These are phyloP conservation scores for Melanotaenia trifasciata DNA, from an alignment of 2,797 vertebrate genomes.

Conservation along the genomic window DNA sequence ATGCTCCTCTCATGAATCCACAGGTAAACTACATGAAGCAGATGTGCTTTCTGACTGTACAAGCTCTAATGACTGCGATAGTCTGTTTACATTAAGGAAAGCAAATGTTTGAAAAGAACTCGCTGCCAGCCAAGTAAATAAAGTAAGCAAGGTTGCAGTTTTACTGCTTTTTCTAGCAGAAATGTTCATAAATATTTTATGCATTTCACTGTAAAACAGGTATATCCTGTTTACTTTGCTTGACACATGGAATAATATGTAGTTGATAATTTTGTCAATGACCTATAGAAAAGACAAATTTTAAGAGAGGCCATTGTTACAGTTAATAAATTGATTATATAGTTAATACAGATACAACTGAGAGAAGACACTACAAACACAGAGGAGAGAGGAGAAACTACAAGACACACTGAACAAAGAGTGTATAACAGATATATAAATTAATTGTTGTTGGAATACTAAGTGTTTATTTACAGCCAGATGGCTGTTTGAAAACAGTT, in stretches of 20 bases:
- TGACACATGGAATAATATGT: too few relatives aligned
- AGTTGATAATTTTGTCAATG: too few relatives aligned
- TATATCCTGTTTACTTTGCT: neutral
- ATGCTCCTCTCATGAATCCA: slow-evolving; percentile 55
- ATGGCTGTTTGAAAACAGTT: too few relatives aligned
- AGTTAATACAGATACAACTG: too few relatives aligned
- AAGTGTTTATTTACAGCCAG: too few relatives aligned
- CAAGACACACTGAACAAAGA: too few relatives aligned
- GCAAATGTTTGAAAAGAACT: slow-evolving; percentile 64
- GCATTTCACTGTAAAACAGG: slow-evolving; percentile 1
- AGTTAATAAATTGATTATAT: neutral
- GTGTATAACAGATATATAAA: too few relatives aligned
- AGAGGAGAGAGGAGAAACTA: too few relatives aligned
- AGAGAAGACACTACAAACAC: too few relatives aligned
- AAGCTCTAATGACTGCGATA: slow-evolving; percentile 29
- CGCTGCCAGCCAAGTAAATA: slow-evolving; percentile 44
- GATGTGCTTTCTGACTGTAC: slow-evolving; percentile 52
- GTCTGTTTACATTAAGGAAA: slow-evolving; percentile 54
- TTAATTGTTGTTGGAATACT: too few relatives aligned
- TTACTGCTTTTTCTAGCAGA: slow-evolving; percentile 15
- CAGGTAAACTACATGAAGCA: slow-evolving; percentile 53
- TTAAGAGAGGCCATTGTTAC: neutral
- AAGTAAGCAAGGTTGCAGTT: slow-evolving; percentile 33
- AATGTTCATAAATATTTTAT: slow-evolving; percentile 9
- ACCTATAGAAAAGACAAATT: too few relatives aligned